phyloP scores from a whole-genome alignment of 2,797 vertebrate species.

The Artibeus jamaicensis region DNA sequence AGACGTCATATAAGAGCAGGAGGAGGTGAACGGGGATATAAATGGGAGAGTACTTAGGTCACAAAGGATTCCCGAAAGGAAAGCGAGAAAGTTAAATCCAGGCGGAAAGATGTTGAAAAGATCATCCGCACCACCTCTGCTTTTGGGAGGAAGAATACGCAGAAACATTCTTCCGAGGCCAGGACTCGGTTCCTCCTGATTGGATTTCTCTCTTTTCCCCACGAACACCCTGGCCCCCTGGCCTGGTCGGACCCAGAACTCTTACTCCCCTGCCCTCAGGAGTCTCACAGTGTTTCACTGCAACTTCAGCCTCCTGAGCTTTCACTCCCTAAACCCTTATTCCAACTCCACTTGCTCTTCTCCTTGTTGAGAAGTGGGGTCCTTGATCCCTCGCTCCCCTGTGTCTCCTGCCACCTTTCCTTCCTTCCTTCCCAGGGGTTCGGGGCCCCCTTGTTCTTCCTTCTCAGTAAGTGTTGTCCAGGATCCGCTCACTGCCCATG shows the following conservation, averaged over 20 bases:
- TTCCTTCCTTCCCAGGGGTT: background rate
- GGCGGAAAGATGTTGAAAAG: background rate
- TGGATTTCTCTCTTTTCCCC: background rate
- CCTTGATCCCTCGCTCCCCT: background rate
- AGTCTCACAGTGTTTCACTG: background rate
- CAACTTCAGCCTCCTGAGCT: background rate
- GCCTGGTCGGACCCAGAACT: background rate
- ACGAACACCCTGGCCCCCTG: background rate
- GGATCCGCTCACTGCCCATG: background rate
- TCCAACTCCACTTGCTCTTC: background rate
- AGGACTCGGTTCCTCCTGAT: background rate
- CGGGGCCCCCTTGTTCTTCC: background rate
- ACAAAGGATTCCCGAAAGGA: background rate
- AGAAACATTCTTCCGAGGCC: background rate
- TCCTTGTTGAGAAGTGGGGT: background rate
- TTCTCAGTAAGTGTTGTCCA: background rate
- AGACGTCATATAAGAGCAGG: background rate
- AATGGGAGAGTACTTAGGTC: background rate
- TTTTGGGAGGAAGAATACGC: background rate
- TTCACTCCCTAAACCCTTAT: background rate
- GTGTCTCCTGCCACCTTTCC: background rate
- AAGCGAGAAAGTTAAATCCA: conserved; percentile 18
- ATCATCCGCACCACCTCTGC: background rate
- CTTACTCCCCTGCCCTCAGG: background rate
- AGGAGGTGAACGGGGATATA: background rate